phyloP scores from a whole-genome alignment of 1,140 invertebrate genomes.

The Pissodes strobi region DNA sequence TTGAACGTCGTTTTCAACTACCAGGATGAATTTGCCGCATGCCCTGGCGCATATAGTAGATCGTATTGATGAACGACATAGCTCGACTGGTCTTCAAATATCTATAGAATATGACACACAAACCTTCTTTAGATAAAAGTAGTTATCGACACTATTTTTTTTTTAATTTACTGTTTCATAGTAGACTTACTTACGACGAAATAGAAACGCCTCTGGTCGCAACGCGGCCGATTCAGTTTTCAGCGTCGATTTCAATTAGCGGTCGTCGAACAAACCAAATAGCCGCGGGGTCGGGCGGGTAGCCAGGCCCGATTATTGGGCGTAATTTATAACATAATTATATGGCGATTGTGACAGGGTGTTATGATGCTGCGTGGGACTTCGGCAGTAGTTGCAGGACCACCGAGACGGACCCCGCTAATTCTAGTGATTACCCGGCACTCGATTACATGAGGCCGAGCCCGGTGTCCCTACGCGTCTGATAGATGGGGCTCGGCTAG shows the following conservation, averaged over 20 bases:
- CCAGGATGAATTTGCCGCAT: too few species aligned
- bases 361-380: conserved; percentile 50
- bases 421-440: conserved; percentile 54
- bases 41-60: too few species aligned
- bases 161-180: too few species aligned
- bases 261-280: conserved; percentile 42
- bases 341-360: conserved; percentile 51
- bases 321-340: conserved; percentile 55
- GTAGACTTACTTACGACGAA: too few species aligned
- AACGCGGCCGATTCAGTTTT: background rate
- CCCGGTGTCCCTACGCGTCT: conserved; percentile 29
- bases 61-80: too few species aligned
- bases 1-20: too few species aligned
- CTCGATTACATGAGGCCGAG: conserved; percentile 42
- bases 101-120: too few species aligned
- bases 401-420: conserved; percentile 50
- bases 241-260: conserved; percentile 52
- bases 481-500: conserved; percentile 33
- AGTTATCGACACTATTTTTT: too few species aligned
- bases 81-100: too few species aligned
- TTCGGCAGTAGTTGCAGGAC: conserved; percentile 49
- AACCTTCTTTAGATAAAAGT: too few species aligned
- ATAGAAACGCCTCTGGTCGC: background rate
- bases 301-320: conserved; percentile 45
- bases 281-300: conserved; percentile 41